These are phyloP conservation scores for Prunella fulvescens DNA, from an alignment of 2,113 vertebrate genomes.

Conservation along the genomic window DNA sequence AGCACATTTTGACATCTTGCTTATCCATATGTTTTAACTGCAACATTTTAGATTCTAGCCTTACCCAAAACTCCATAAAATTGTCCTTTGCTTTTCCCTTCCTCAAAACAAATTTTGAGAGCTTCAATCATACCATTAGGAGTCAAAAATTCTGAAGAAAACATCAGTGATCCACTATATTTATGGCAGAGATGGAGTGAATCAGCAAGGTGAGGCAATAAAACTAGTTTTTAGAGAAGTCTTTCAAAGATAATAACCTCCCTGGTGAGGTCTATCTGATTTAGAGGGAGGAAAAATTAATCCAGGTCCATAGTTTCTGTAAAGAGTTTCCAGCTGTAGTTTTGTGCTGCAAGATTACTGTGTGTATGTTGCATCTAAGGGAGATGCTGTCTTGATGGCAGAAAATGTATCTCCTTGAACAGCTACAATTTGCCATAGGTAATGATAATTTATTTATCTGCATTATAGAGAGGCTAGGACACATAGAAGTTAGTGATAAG, in stretches of 20 bases:
- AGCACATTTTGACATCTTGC: neutral
- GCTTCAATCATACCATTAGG: neutral
- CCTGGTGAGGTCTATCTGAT: neutral
- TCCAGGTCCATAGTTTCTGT: neutral
- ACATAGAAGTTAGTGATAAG: neutral
- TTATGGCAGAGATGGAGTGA: neutral
- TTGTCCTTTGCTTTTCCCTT: neutral
- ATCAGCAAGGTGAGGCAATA: neutral
- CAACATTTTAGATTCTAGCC: neutral
- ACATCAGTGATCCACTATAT: neutral
- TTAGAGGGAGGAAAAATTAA: constrained; percentile 43
- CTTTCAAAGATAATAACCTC: constrained; percentile 61
- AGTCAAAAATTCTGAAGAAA: neutral
- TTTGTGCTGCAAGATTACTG: constrained; percentile 13
- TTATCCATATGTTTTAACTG: neutral
- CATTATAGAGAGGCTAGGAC: neutral
- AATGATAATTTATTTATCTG: neutral
- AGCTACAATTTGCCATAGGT: neutral
- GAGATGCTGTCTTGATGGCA: neutral
- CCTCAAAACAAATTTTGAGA: constrained; percentile 16
- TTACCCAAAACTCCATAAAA: neutral
- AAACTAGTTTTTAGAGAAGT: constrained; percentile 34
- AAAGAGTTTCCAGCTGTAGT: neutral
- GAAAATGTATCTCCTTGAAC: neutral
- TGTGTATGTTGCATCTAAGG: neutral